These are phyloP conservation scores for Microplitis mediator DNA, from an alignment of 1,140 invertebrate genomes.

Conservation along the genomic window DNA sequence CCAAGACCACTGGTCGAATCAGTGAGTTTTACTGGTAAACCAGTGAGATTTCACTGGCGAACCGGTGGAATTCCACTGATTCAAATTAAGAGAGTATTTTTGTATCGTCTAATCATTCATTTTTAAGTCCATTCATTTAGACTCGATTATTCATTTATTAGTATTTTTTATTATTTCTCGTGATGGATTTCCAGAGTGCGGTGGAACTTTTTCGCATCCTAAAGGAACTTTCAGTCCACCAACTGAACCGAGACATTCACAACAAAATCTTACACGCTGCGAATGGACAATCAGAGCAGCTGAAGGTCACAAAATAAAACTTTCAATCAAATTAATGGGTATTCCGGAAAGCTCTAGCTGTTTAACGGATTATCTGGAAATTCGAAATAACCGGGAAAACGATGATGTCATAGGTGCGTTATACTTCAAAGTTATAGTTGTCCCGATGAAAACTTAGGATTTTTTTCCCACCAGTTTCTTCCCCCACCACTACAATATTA, in stretches of 20 bases:
- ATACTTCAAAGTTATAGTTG: neutral
- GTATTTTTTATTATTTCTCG: no score
- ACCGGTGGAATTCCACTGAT: no score
- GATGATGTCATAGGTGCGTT: conserved; percentile 76
- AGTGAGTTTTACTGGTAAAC: no score
- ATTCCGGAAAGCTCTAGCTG: conserved; percentile 87
- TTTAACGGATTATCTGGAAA: conserved; percentile 87
- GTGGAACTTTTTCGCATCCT: conserved; percentile 89
- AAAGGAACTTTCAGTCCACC: conserved; percentile 82
- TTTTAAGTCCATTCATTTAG: conserved; percentile 83
- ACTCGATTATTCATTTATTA: conserved; percentile 36
- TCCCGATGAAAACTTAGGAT: no score
- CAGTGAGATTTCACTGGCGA: no score
- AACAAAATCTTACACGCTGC: conserved; percentile 73
- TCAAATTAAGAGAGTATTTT: no score
- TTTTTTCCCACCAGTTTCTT: no score
- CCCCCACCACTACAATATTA: no score
- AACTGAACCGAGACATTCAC: conserved; percentile 66
- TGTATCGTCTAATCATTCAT: no score
- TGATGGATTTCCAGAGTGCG: conserved; percentile 45
- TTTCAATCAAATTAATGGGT: conserved; percentile 91
- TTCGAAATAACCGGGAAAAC: conserved; percentile 92
- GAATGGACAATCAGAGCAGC: conserved; percentile 92
- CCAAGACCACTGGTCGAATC: no score
- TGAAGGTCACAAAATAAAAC: conserved; percentile 66